Evolutionary conservation across 2,888 invertebrate genomes (phyloP).

Genomic region (Tromatobia lineatoria): DNA sequence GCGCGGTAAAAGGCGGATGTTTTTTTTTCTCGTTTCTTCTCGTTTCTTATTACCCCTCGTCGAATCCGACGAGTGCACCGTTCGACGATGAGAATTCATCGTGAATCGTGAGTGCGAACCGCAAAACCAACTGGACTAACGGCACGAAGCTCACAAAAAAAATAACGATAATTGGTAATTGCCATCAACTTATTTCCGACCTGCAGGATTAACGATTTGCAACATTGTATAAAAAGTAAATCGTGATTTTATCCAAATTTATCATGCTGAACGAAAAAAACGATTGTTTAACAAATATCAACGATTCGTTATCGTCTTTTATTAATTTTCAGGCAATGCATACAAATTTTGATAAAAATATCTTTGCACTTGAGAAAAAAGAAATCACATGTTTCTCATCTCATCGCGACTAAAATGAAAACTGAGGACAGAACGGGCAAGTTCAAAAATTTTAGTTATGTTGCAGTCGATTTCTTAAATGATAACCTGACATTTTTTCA

Average conservation of each 20-base stretch:
- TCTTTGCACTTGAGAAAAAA: neutral
- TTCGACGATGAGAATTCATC: slow-evolving; percentile 41
- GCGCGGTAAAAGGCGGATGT: slow-evolving; percentile 47
- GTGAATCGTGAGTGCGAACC: slow-evolving; percentile 39
- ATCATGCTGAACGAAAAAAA: neutral
- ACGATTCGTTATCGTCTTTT: neutral
- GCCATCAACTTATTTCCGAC: neutral
- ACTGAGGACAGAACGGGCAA: no score
- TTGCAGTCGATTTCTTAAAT: no score
- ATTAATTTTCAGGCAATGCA: neutral
- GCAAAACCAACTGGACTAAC: slow-evolving; percentile 61
- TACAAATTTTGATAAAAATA: neutral
- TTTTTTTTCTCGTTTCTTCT: slow-evolving; percentile 40
- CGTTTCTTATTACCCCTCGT: slow-evolving; percentile 53
- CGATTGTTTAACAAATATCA: neutral
- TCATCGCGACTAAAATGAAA: no score
- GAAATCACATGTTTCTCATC: no score
- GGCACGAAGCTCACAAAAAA: slow-evolving; percentile 25
- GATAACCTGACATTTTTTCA: no score
- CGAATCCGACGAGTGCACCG: slow-evolving; percentile 53
- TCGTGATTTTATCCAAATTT: neutral
- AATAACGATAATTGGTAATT: slow-evolving; percentile 22
- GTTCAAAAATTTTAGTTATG: no score
- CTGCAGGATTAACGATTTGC: neutral
- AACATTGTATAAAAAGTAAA: neutral